These are phyloP conservation scores for Hecatera dysodea DNA, from an alignment of 2,888 invertebrate genomes.

Conservation along the genomic window DNA sequence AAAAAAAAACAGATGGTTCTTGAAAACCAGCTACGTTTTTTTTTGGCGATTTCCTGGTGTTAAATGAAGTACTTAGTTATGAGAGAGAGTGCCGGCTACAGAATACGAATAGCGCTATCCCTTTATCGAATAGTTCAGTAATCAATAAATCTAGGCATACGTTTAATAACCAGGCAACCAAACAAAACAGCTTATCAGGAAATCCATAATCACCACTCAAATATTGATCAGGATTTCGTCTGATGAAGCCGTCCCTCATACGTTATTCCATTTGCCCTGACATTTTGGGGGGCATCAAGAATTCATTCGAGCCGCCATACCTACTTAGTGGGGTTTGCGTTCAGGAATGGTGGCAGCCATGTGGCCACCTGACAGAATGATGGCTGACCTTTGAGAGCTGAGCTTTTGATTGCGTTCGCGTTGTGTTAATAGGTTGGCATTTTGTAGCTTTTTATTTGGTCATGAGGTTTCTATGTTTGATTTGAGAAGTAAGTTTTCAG, in stretches of 20 bases:
- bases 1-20: too few species aligned
- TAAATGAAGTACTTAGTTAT: too few species aligned
- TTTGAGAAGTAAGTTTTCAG: not conserved
- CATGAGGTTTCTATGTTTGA: conserved; percentile 6
- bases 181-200: conserved; percentile 17
- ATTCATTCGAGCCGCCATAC: conserved; percentile 75
- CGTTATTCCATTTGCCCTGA: conserved; percentile 87
- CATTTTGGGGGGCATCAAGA: conserved; percentile 81
- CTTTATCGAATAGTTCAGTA: not conserved
- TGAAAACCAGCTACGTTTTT: too few species aligned
- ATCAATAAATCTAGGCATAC: not conserved
- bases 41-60: too few species aligned
- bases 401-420: conserved; percentile 38
- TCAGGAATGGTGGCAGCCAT: conserved; percentile 31
- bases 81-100: too few species aligned
- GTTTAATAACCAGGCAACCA: not conserved
- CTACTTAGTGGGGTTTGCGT: conserved; percentile 72
- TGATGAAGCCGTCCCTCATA: conserved; percentile 73
- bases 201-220: conserved; percentile 44
- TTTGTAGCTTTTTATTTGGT: conserved; percentile 23
- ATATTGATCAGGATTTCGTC: conserved; percentile 56
- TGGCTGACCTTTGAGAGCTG: conserved; percentile 57
- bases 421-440: conserved; percentile 47
- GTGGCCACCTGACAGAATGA: conserved; percentile 30
- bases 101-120: too few species aligned